Base-by-base conservation (phyloP, 2,797 vertebrate genomes). In the Nothura maculosa region DNA sequence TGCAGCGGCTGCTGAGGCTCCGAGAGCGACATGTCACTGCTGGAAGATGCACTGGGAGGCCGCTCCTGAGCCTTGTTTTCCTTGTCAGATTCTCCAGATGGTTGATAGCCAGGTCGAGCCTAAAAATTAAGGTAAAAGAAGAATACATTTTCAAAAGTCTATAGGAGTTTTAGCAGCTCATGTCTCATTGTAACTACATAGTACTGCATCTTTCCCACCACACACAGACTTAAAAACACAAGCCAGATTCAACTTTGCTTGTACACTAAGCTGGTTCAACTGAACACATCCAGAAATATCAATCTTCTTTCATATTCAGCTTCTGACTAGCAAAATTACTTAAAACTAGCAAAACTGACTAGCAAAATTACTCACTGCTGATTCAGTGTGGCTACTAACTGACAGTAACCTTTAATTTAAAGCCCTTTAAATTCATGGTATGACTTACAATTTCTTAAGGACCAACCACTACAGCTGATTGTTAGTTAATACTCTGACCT, bases 21-120 rank as follows among this genome's bases (percentile, higher is more conserved):
- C 2, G 98, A 98, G 19, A 99, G 97, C 15, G 99, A 99, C 96
- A 98, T 96, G 88, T 99, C 99, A 61, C 99, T 99, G 96, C 99
- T 99, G 8, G 99, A 99, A 48, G 98, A 98, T 61, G 99, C 98
- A 81, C 99, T 99, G 12, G 98, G 98, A 47, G 98, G 98, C 80
- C 98, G 98, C 75, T 99, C 99, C 9, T 99, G 98, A 91, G 97
- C 98, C 94, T 98, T 99, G 97, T 99, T 99, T 94, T 99, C 99
- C 97, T 99, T 99, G 96, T 99, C 99, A 0, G 99, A 99, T 97
- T 99, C 99, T 89, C 99, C 99, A 81, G 99, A 99, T 6, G 99
- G 99, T 12, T 99, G 99, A 97, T 99, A 99, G 87, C 98, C 97
- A 43, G 98, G 98, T 92, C 96, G 98, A 90, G 98, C 94, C 98